Evolutionary conservation across 2,797 vertebrate genomes (phyloP).

Genomic region (Rhinatrema bivittatum): DNA sequence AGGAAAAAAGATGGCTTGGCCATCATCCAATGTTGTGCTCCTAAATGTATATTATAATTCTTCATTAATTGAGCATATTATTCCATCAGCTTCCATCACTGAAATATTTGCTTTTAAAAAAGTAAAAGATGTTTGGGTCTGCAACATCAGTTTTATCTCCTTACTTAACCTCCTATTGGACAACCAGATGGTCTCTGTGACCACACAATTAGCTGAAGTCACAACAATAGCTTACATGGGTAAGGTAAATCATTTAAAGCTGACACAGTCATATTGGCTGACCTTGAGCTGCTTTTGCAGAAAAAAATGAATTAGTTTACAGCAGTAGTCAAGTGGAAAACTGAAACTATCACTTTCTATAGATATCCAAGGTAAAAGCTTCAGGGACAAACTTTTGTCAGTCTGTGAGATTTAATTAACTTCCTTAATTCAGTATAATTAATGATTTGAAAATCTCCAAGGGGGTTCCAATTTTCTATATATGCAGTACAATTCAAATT

Average conservation of each 20-base stretch:
- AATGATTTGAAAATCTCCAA: constrained; percentile 35
- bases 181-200: neutral
- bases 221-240: neutral
- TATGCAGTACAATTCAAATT: constrained; percentile 6
- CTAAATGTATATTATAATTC: neutral
- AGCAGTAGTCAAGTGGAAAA: constrained; percentile 34
- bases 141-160: constrained; percentile 3
- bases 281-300: constrained; percentile 51
- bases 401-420: constrained; percentile 44
- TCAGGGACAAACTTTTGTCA: constrained; percentile 38
- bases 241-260: constrained; percentile 14
- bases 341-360: constrained; percentile 35
- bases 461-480: constrained; percentile 3
- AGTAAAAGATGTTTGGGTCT: constrained; percentile 9
- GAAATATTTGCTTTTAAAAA: constrained; percentile 9
- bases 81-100: neutral
- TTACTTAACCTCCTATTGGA: constrained; percentile 5
- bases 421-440: constrained; percentile 57
- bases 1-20: neutral
- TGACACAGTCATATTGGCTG: constrained; percentile 15
- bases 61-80: neutral
- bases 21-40: neutral
- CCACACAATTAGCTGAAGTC: neutral
- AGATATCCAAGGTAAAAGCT: constrained; percentile 41
- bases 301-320: constrained; percentile 32